Evolutionary conservation across 2,888 invertebrate species (phyloP), one percentile per base, ranked within the genome.

Genomic region (Notocelia uddmanniana): DNA sequence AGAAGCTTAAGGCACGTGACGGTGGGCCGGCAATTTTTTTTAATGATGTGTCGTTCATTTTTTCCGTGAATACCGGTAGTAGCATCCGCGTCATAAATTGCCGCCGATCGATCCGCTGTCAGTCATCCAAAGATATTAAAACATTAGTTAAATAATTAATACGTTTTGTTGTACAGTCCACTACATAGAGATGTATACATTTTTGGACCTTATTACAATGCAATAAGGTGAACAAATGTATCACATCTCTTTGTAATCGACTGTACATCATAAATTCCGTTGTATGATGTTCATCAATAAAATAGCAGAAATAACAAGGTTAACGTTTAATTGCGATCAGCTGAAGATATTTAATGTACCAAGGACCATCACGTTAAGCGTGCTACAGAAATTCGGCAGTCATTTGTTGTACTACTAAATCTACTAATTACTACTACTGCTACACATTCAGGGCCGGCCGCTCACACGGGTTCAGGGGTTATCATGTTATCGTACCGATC

Each of bases 351-450:
- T 76, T 77, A 76, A 76, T 70, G 70, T 73, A 74, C 73, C 82
- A 85, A 85, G 84, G 85, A 82, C 78, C 74, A 80, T 85, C 85
- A 88, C 83, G 87, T 82, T 79, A 78, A 85, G 85, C 86, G 87
- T 88, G 86, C 79, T 78, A 75, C 77, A 84, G 76, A 84, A 83
- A 86, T 89, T 86, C 80, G 80, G 80, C 80, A 82, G 79, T 78
- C 77, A 80, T 80, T 81, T 77, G 77, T 81, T 80, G 78, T 80
- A 76, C 31, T 26, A n/a, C n/a, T n/a, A n/a, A n/a, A n/a, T n/a
- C 75, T 74, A 75, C 76, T 80, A 76, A 78, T 81, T 80, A 79
- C 75, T 80, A 79, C 74, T 73, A 69, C 70, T 79, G 62, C 52
- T 72, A 78, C 78, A 76, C 77, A 76, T 78, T 78, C 41, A 57